A percentile compares a stretch with the other conserved stretches of the same genome.
These are phyloP conservation scores for Saccostrea cuccullata DNA, from an alignment of 1,140 invertebrate species.

Conservation along the genomic window DNA sequence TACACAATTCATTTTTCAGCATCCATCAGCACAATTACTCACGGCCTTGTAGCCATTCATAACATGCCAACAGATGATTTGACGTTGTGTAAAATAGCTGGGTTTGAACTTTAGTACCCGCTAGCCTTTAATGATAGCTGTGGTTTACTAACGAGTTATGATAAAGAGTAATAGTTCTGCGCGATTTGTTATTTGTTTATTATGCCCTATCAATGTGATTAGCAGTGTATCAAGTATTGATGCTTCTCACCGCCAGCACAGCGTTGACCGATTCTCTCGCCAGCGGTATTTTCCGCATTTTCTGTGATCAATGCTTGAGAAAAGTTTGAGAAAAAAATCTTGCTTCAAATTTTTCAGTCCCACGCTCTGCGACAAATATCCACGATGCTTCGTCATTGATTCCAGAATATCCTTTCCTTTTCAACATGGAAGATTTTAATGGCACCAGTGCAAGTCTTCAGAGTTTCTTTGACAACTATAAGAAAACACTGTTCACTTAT, in stretches of 20 bases:
- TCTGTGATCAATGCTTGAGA: not conserved
- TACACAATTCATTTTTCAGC: not conserved
- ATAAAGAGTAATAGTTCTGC: slow-evolving; percentile 14
- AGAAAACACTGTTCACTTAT: slow-evolving; percentile 51
- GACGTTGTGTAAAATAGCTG: not conserved
- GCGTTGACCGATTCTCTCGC: not conserved
- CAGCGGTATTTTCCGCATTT: not conserved
- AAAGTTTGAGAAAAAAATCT: slow-evolving; percentile 1
- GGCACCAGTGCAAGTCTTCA: not conserved
- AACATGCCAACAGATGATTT: not conserved
- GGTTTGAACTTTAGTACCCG: not conserved
- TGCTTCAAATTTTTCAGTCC: not conserved
- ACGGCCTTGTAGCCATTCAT: not conserved
- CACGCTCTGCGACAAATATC: not conserved
- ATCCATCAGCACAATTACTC: not conserved
- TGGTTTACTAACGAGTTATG: slow-evolving; percentile 9
- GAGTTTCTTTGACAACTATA: slow-evolving; percentile 47
- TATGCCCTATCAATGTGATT: slow-evolving; percentile 22
- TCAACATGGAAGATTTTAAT: slow-evolving; percentile 9
- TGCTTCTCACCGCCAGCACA: not conserved
- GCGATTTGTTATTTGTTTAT: slow-evolving; percentile 20
- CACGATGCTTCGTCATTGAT: not conserved
- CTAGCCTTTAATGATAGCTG: not conserved
- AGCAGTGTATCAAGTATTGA: slow-evolving; percentile 8
- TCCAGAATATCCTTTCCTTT: not conserved